Base-by-base conservation (phyloP, 2,888 invertebrate genomes). In the Phalangium opilio region DNA sequence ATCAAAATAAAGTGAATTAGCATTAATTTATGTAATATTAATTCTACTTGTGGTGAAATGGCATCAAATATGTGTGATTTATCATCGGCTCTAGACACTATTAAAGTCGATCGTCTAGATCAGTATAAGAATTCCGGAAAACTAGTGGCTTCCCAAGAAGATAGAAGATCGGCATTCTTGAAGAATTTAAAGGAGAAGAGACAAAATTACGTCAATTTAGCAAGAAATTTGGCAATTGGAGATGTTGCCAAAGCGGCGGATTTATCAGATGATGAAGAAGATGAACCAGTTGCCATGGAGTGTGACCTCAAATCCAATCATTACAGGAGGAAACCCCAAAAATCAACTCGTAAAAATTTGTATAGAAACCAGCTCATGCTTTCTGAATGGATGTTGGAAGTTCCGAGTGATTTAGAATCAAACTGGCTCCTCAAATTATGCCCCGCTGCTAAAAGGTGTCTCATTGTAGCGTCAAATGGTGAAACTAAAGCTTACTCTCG, bases 341-440 rank as follows among this genome's bases (percentile, higher is more conserved):
- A 8, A 7, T 27, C 27, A 27, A 27, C 27, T 27, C 27, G 27
- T 27, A 4, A 8, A 27, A 27, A 27, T 27, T 27, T 27, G 27
- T 27, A 27, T 27, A 39, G 40, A 3, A 38, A 45, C 3, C 72
- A 76, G 56, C 67, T 93, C 7, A 93, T 93, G 83, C 62, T 82
- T 49, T 91, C 93, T 0, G 95, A 96, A 66, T 96, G 93, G 93
- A 70, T 96, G 63, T 70, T 81, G 1, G 85, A 93, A 56, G 75
- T 81, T 47, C 96, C 96, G 0, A 70, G 72, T 20, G 65, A 69
- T 54, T 63, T 68, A 47, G 58, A 58, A 14, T 52, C 59, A 12
- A 63, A 70, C 32, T 73, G 72, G 71, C 51, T 66, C 14, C 63
- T 71, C 60, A 62, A 70, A 1, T 76, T 84, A 0, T 87, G 86